Evolutionary conservation across 1,140 invertebrate genomes (phyloP), one percentile per base, ranked within the genome.

Genomic region (Bombus ignitus): DNA sequence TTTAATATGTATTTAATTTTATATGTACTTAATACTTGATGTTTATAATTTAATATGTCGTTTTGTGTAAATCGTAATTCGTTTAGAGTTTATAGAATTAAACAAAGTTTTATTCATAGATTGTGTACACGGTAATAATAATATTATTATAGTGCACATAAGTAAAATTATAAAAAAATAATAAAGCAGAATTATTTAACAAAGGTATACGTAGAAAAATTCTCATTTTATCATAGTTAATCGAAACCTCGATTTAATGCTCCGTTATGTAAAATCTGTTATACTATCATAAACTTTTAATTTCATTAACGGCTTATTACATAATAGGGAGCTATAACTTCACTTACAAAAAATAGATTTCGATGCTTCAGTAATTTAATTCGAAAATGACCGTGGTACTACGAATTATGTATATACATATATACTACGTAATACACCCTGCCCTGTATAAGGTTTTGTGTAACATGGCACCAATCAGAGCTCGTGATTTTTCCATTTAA

Each of bases 381-480:
- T 39, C 35, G 35, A 62, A 75, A 32, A 28, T 4, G 9, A 68
- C 25, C 4, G 44, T 66, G 15, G 15, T 76, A 59, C n/a, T 68
- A 22, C 42, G 68, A 74, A 73, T 32, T 75, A 82, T 74, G 25
- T 25, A 72, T n/a, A 70, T 32, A n/a, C n/a, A 6, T 5, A 39
- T 28, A 32, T 44, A 76, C 13, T 39, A 15, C 22, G 6, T 35
- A 37, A 77, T 53, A 77, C 6, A 70, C 28, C 42, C 28, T 70
- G 12, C 37, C 28, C 35, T n/a, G 44, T 72, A 37, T 37, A 79
- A 72, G 32, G 39, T 78, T 78, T 80, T 62, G 42, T 47, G 76
- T 75, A 80, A 84, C 39, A 84, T 80, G 53, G 53, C 76, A 84
- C 76, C 83, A 84, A 84, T 79, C 76, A 80, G 25, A 32, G 32